Percentiles rank a stretch among this genome's conserved stretches.
Conservation (phyloP, 2,888 invertebrate genomes). For the Schrankia costaestrigalis region DNA sequence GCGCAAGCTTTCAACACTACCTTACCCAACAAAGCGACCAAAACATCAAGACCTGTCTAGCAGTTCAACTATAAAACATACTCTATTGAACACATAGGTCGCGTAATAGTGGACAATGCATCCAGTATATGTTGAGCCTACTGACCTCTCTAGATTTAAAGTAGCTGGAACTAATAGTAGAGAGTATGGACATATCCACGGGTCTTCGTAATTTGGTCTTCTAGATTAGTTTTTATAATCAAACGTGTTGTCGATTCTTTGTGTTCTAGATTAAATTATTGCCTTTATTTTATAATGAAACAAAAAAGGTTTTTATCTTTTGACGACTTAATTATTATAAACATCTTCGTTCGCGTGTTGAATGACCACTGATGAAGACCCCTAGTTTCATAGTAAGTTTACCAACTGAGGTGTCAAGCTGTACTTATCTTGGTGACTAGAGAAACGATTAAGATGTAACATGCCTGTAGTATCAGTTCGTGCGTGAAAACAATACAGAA, state of each 20-base stretch:
- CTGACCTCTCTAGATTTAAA: slow-evolving; percentile 22
- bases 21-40: slow-evolving; percentile 50
- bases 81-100: slow-evolving; percentile 15
- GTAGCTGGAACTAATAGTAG: slow-evolving; percentile 11
- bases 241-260: slow-evolving; percentile 15
- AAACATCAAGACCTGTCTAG: slow-evolving; percentile 16
- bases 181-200: slow-evolving; percentile 12
- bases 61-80: slow-evolving; percentile 11
- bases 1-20: slow-evolving; percentile 58
- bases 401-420: too few species aligned
- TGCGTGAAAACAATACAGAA: too few species aligned
- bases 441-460: too few species aligned
- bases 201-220: slow-evolving; percentile 25
- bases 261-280: slow-evolving; percentile 20
- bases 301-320: too few species aligned
- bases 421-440: too few species aligned
- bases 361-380: too few species aligned
- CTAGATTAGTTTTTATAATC: slow-evolving; percentile 11
- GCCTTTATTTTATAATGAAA: too few species aligned
- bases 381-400: too few species aligned
- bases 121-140: slow-evolving; percentile 33
- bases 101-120: slow-evolving; percentile 12
- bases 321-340: too few species aligned
- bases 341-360: too few species aligned
- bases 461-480: too few species aligned